Base-by-base conservation (phyloP, 2,797 vertebrate genomes). In the Choloepus didactylus region DNA sequence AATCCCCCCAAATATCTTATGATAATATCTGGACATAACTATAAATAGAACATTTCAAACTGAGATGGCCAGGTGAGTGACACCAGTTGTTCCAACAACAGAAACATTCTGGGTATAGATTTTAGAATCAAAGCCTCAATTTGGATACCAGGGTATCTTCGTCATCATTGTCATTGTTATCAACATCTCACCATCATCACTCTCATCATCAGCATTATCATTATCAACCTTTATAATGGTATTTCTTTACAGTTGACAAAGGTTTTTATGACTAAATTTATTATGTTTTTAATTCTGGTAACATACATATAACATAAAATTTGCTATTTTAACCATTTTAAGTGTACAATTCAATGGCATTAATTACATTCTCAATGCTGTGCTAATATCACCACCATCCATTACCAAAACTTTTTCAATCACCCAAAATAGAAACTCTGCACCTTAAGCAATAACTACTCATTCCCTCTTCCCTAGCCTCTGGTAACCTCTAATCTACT, bases 191-290 rank as follows among this genome's bases (percentile, higher is more conserved):
- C 4, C 7, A 23, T 16, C 41, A 29, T 41, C 69, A 6, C 27
- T 51, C 14, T 88, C 23, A 18, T 29, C 19, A 16, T 29, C 7
- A 3, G 23, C 27, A 1, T 56, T 19, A 19, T 31, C 35, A 62
- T 70, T 21, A 27, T 5, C 7, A 35, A 35, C 11, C 21, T 18
- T 60, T 25, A 29, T 27, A 85, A 25, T 16, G 2, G 31, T 9
- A 67, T 64, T 93, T 92, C 59, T 80, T 87, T 66, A 62, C 16
- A 93, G 35, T 25, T 77, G 38, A 56, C 5, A 51, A 67, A 86
- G 10, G 14, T 27, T 77, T 69, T 29, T 69, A 31, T 73, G 29
- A 72, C 1, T 59, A 90, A 87, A 62, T 44, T 44, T 44, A 44
- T 44, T 44, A 44, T 44, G 41, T 44, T 44, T 44, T 44, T 44